Evolutionary conservation across 1,140 invertebrate genomes (phyloP), one percentile per base, ranked within the genome.

Genomic region (Hylaeus volcanicus): DNA sequence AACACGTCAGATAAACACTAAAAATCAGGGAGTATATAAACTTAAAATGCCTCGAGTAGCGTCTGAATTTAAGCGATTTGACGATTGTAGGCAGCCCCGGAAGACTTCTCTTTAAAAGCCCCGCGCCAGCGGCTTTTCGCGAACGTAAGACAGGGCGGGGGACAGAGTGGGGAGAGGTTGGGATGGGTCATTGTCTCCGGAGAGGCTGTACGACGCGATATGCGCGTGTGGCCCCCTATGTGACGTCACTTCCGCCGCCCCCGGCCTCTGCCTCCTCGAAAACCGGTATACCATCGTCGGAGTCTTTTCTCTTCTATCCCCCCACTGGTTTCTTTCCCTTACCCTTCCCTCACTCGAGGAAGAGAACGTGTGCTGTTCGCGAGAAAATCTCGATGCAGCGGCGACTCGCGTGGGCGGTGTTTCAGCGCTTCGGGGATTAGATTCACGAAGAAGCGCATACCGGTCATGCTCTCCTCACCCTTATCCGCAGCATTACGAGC

Each of bases 191-290:
- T 79, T 75, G 84, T 86, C 76, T 83, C 58, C 56, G 14, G 75
- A 82, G 69, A n/a, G 51, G 37, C 56, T 56, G 37, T 26, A 56
- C 39, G 11, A n/a, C 6, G 68, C 77, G 65, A 81, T 85, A 73
- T 58, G 51, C 81, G 77, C 58, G 80, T 80, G 79, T 77, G 68
- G 79, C 73, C 81, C 81, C 75, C 61, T 80, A 71, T 65, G 78
- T 85, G 85, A 90, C 85, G 83, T 89, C 85, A 89, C 81, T 89
- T 90, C 86, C 89, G 85, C 81, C 86, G 86, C 84, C 88, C 83
- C 68, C 84, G 70, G 65, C 45, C 64, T 79, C 72, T 39, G 26
- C 56, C 75, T 76, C 66, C 63, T 83, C 77, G 26, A 75, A 73
- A 86, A 82, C 75, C 74, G 79, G 74, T 69, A 66, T 84, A 14